Evolutionary conservation across 2,113 vertebrate genomes (phyloP).

Genomic region (Hirundichthys speculiger): DNA sequence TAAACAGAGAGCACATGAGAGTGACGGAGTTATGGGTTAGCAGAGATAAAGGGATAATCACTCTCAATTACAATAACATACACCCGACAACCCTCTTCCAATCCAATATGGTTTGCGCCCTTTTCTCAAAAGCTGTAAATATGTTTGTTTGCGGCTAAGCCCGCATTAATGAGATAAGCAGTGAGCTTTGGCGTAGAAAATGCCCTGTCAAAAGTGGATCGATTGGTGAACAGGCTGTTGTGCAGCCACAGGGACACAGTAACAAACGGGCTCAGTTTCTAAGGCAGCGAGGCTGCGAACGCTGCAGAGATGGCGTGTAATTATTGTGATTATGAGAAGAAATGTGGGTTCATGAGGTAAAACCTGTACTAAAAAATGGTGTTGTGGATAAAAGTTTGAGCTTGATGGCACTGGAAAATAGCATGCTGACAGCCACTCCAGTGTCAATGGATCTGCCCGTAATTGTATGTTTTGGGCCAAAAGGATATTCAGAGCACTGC

Average conservation of each 20-base stretch:
- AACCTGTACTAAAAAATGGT: slow-evolving; percentile 32
- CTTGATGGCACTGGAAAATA: slow-evolving; percentile 1
- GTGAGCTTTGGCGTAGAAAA: slow-evolving; percentile 39
- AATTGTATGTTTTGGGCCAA: slow-evolving; percentile 21
- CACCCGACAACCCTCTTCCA: slow-evolving; percentile 49
- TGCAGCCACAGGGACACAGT: slow-evolving; percentile 23
- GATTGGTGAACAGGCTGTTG: slow-evolving; percentile 21
- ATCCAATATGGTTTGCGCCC: slow-evolving; percentile 61
- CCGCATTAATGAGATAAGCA: slow-evolving; percentile 72
- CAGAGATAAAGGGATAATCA: slow-evolving; percentile 78
- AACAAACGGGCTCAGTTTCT: slow-evolving; percentile 14
- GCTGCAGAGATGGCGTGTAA: slow-evolving; percentile 26
- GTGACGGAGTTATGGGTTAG: slow-evolving; percentile 54
- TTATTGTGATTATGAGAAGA: slow-evolving; percentile 48
- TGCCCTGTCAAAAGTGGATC: slow-evolving; percentile 48
- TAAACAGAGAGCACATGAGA: slow-evolving; percentile 51
- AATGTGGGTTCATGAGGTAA: slow-evolving; percentile 41
- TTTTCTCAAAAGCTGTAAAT: slow-evolving; percentile 65
- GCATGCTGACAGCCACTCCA: neutral
- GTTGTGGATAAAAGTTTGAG: slow-evolving; percentile 35
- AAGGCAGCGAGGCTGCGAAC: slow-evolving; percentile 11
- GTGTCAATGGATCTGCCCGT: slow-evolving; percentile 15
- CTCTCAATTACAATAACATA: slow-evolving; percentile 78
- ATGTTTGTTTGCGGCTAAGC: slow-evolving; percentile 54
- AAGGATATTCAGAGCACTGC: slow-evolving; percentile 12